Percentiles rank a stretch among this genome's conserved stretches.
Evolutionary conservation across 2,888 invertebrate species (phyloP).

Genomic region (Phyto melanocephala): DNA sequence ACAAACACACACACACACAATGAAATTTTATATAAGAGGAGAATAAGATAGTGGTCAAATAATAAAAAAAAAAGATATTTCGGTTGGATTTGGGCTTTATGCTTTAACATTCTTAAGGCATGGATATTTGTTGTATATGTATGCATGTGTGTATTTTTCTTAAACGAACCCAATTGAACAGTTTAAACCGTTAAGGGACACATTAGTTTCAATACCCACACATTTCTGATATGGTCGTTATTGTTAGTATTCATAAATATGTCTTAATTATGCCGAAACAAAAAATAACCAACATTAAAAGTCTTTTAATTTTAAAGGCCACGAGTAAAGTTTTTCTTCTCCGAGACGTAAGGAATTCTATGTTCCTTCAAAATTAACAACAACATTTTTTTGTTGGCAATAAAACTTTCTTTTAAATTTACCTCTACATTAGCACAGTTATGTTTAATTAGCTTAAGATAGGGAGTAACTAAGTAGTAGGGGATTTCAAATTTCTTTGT

Average conservation of each 20-base stretch:
- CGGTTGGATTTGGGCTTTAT: constrained; percentile 34
- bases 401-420: no score
- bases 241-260: neutral
- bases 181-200: neutral
- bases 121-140: neutral
- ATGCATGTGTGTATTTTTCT: neutral
- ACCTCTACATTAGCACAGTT: no score
- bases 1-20: neutral
- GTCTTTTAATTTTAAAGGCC: no score
- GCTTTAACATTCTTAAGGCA: constrained; percentile 19
- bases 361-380: no score
- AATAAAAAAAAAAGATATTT: neutral
- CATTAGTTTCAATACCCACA: constrained; percentile 31
- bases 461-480: no score
- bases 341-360: no score
- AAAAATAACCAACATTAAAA: no score
- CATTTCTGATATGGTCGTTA: neutral
- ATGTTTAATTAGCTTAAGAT: no score
- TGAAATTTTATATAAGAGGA: neutral
- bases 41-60: constrained; percentile 15
- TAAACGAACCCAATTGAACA: neutral
- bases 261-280: neutral
- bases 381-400: no score
- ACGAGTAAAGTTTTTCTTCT: no score
- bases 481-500: no score